Evolutionary conservation across 2,113 vertebrate genomes (phyloP).

Genomic region (Scophthalmus maximus): DNA sequence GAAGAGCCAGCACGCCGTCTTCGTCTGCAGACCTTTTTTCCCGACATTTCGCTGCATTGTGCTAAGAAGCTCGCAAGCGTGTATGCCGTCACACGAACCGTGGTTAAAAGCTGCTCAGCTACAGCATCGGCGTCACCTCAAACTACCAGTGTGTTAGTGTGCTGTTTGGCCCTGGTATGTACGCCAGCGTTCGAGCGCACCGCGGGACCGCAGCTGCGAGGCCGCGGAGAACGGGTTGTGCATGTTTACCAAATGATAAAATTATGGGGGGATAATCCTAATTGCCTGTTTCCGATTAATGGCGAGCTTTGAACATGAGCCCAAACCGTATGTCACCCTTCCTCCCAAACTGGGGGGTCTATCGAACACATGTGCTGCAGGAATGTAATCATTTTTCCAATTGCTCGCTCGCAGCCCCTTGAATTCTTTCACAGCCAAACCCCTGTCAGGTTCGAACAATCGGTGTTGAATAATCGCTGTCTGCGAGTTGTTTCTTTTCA

Average conservation of each 20-base stretch:
- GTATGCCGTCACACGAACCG: not conserved
- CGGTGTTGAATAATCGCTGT: conserved; percentile 52
- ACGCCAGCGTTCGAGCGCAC: too few relatives aligned
- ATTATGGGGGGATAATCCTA: conserved; percentile 72
- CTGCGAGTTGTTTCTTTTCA: conserved; percentile 44
- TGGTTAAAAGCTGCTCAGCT: conserved; percentile 1
- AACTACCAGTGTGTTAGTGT: not conserved
- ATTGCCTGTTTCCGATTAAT: conserved; percentile 76
- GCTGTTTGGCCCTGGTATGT: conserved; percentile 4
- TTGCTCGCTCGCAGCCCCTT: conserved; percentile 28
- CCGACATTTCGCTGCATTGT: not conserved
- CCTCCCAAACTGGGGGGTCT: conserved; percentile 77
- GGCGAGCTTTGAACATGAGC: conserved; percentile 65
- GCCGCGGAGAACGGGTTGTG: conserved; percentile 7
- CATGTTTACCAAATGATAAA: conserved; percentile 67
- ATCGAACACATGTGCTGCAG: conserved; percentile 72
- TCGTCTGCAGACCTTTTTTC: conserved; percentile 2
- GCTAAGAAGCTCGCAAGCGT: conserved; percentile 1
- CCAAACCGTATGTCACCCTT: conserved; percentile 76
- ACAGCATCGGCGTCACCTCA: not conserved
- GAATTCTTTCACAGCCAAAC: conserved; percentile 61
- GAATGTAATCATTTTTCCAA: conserved; percentile 73
- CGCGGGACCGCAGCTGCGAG: too few relatives aligned
- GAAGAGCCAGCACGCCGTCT: conserved; percentile 3
- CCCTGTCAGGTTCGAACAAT: conserved; percentile 44